Conservation (phyloP, 1,140 invertebrate species). For the Zaprionus camerounensis region DNA sequence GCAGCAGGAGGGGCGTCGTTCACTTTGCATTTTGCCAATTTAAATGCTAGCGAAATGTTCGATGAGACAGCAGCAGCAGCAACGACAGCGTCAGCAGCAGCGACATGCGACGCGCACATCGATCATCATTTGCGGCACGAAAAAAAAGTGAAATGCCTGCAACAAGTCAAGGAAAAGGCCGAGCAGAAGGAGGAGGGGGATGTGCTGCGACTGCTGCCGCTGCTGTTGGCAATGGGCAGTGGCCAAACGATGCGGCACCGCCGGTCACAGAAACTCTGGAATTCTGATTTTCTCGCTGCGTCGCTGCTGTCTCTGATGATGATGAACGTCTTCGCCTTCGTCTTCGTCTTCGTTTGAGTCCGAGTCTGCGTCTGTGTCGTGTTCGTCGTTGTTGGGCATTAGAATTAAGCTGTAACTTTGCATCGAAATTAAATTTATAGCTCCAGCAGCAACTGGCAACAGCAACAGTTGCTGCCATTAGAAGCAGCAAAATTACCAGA, state of each 20-base stretch:
- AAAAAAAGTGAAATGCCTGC: conserved; percentile 76
- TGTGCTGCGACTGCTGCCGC: conserved; percentile 1
- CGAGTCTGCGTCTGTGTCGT: conserved; percentile 1
- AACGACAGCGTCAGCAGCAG: conserved; percentile 26
- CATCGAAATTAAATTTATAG: conserved; percentile 78
- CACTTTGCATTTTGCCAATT: conserved; percentile 72
- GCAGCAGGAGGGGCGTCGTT: not conserved
- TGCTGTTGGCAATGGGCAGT: conserved; percentile 10
- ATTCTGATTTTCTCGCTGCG: conserved; percentile 53
- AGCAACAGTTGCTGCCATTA: conserved; percentile 37
- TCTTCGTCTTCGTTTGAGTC: not conserved
- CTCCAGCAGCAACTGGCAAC: conserved; percentile 35
- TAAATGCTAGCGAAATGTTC: conserved; percentile 57
- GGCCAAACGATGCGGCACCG: conserved; percentile 33
- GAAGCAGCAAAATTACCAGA: conserved; percentile 45
- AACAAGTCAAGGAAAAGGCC: conserved; percentile 24
- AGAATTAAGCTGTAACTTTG: conserved; percentile 80
- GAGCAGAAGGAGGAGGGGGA: not conserved
- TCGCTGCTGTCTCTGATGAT: conserved; percentile 24
- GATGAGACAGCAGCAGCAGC: conserved; percentile 23
- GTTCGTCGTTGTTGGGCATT: conserved; percentile 49
- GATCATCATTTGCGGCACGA: conserved; percentile 80
- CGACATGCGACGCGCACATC: conserved; percentile 77
- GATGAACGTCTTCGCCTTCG: conserved; percentile 36
- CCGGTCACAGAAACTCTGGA: conserved; percentile 67